Evolutionary conservation across 2,113 vertebrate species (phyloP).

Genomic region (Serinus canaria): DNA sequence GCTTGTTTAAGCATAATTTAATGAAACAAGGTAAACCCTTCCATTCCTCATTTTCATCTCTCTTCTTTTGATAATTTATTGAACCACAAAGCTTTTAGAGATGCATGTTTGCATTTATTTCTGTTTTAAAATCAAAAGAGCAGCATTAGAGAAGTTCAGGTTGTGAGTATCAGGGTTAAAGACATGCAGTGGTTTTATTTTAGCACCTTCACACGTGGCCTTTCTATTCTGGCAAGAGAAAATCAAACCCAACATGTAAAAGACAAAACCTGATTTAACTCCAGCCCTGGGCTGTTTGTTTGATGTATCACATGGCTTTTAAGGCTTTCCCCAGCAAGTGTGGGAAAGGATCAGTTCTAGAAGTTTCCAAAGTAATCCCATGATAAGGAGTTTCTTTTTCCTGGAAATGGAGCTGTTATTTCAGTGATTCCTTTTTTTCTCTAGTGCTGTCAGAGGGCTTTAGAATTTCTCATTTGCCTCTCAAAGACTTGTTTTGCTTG

Average conservation of each 20-base stretch:
- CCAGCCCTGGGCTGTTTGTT: neutral
- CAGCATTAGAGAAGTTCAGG: neutral
- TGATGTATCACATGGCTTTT: neutral
- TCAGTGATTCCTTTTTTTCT: neutral
- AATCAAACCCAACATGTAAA: rapidly evolving
- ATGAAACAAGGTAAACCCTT: neutral
- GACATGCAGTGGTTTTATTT: neutral
- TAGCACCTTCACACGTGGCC: rapidly evolving
- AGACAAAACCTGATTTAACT: neutral
- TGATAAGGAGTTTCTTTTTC: neutral
- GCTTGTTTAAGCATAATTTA: neutral
- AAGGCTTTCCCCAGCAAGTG: neutral
- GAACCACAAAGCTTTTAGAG: neutral
- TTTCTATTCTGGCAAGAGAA: neutral
- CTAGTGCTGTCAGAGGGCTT: slow-evolving; percentile 1
- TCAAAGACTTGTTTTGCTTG: neutral
- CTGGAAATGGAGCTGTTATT: neutral
- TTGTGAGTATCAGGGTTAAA: neutral
- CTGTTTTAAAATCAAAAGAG: neutral
- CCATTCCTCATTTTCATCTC: neutral
- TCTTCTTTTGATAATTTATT: neutral
- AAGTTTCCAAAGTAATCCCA: neutral
- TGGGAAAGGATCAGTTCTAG: neutral
- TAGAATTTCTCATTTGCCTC: neutral
- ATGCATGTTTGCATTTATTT: neutral